These are phyloP conservation scores for Uloborus plumipes DNA, from an alignment of 2,888 invertebrate species.

Conservation along the genomic window DNA sequence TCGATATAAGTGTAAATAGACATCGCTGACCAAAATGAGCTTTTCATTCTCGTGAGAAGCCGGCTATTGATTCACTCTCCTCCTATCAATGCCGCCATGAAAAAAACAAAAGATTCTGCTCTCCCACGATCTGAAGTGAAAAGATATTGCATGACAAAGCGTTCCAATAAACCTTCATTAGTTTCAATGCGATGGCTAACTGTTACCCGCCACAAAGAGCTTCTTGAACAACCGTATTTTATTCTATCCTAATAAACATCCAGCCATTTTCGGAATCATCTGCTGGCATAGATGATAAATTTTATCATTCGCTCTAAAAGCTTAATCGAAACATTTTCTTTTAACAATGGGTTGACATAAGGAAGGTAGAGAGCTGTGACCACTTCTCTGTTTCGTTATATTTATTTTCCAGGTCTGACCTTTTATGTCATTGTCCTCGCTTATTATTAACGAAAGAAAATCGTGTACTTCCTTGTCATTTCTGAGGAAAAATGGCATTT, in stretches of 20 bases:
- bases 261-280: constrained; percentile 9
- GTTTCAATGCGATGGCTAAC: constrained; percentile 10
- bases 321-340: constrained; percentile 32
- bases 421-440: constrained; percentile 41
- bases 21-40: too few relatives aligned
- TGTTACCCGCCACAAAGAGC: constrained; percentile 1
- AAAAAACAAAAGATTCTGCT: constrained; percentile 2
- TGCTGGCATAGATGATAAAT: constrained; percentile 40
- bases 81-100: neutral
- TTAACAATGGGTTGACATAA: constrained; percentile 34
- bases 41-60: constrained; percentile 18
- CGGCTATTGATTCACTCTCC: neutral
- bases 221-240: neutral
- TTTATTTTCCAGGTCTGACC: constrained; percentile 38
- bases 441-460: constrained; percentile 30
- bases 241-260: too few relatives aligned
- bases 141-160: constrained; percentile 49
- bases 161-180: constrained; percentile 41
- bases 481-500: neutral
- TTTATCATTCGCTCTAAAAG: constrained; percentile 27
- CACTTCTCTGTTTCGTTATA: constrained; percentile 39
- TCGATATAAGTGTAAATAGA: too few relatives aligned
- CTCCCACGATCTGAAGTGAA: constrained; percentile 40
- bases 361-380: constrained; percentile 13
- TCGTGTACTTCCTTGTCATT: neutral